Evolutionary conservation across 92 coral and sea anemone genomes (phyloP), one percentile per base, ranked within the genome.

Genomic region (Actinernus sp.): DNA sequence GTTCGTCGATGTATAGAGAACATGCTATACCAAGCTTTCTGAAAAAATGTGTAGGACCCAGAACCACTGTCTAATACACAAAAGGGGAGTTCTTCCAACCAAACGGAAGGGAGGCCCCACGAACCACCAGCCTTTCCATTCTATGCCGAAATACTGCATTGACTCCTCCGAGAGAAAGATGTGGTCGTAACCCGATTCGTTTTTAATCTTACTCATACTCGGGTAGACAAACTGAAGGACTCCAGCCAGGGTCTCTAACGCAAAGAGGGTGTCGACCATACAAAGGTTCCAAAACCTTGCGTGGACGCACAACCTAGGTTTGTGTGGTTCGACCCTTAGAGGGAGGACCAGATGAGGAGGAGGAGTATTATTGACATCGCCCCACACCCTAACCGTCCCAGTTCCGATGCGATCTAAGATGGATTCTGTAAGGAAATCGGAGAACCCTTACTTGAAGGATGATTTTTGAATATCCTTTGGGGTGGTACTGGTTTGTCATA

Each of bases 41-140:
- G 53, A 64, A 9, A 54, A 20, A 53, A 7, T 33, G 20, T 0
- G 33, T 61, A 0, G 54, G 40, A 0, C 26, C 65, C 2, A 39
- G 27, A 14, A 77, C 83, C 13, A 74, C 55, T 13, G 83, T 55
- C 24, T 74, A 76, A 33, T 76, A 76, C 1, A n/a, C n/a, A n/a
- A 24, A 76, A 1, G 83, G 73, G 2, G 76, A 64, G 11, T 44
- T 54, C 21, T 65, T 76, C 84, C 89, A 83, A 3, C 79, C 84
- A 31, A 77, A 67, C 1, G 79, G 79, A 1, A 65, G 47, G 6
- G 76, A 65, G 21, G 58, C 43, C 2, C 24, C 12, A 76, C 76
- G 22, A 65, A 51, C 73, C 66, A 76, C 83, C 74, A 64, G 8
- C 74, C 66, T 41, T 53, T 27, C 75, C 83, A 76, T 49, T 63